Base-by-base conservation (phyloP, 2,113 vertebrate genomes). In the Paralichthys olivaceus region DNA sequence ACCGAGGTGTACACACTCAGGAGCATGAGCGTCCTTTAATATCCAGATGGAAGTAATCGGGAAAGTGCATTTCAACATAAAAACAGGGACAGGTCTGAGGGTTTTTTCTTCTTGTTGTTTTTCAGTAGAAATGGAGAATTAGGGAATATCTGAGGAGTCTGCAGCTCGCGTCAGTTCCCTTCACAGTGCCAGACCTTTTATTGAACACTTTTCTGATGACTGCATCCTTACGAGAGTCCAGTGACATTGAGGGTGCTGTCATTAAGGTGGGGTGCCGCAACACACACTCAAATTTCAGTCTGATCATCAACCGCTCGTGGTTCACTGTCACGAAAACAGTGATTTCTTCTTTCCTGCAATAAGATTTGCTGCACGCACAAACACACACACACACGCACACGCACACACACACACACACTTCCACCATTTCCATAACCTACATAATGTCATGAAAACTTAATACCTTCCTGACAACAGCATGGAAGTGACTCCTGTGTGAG, bases 41-140 rank as follows among this genome's bases (percentile, higher is more conserved):
- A 75, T 75, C 49, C 55, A 8, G 64, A 70, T 84, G 65, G 56
- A 86, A 70, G 77, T 79, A 92, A 93, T 93, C 83, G 91, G 79
- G 57, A 87, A 88, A 93, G 89, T 93, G 88, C 90, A 83, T 69
- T 49, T 84, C 75, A 43, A 85, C 73, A 84, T 32, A 72, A 65
- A 73, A 58, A 51, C 43, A 45, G 43, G 58, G 34, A 69, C 29
- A 6, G 43, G 67, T n/a, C 34, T 45, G 47, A 60, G 45, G 3
- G 7, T 5, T 26, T 49, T 29, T 56, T 26, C 26, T 49, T 40
- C 19, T 61, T 20, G 1, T 25, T 47, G 4, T 32, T 61, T 29
- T 51, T 40, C 13, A 0, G 37, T 22, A 25, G 12, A 15, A 29
- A 34, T 23, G 13, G 4, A 37, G 63, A 51, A 43, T 71, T 11